These are phyloP conservation scores for Daboia siamensis DNA, from an alignment of 2,113 vertebrate species.

Conservation along the genomic window DNA sequence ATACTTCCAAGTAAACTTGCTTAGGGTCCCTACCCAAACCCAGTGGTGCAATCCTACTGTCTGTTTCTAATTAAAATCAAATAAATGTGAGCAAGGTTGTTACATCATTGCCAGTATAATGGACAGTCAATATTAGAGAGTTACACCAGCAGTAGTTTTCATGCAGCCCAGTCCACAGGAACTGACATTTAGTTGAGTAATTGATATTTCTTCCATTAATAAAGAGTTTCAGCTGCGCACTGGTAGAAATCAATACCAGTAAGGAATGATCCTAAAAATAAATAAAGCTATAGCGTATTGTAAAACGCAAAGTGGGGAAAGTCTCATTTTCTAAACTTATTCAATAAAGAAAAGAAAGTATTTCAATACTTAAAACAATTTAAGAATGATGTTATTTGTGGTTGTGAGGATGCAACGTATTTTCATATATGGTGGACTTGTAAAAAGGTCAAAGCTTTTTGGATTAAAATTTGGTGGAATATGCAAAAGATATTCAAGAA, in stretches of 20 bases:
- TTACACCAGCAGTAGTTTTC: not conserved
- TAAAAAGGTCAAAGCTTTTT: too few species aligned
- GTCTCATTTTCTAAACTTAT: not conserved
- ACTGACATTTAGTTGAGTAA: not conserved
- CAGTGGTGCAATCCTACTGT: not conserved
- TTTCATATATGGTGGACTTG: too few species aligned
- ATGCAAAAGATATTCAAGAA: too few species aligned
- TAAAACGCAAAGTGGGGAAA: not conserved
- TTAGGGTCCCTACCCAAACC: not conserved
- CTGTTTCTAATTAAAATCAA: not conserved
- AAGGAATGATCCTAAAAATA: not conserved
- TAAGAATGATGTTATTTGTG: too few species aligned
- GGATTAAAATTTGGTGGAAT: too few species aligned
- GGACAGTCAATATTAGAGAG: not conserved
- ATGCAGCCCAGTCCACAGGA: not conserved
- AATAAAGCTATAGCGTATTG: not conserved
- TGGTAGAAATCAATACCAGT: not conserved
- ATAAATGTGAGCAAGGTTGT: not conserved
- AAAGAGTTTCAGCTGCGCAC: not conserved
- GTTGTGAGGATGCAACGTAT: too few species aligned
- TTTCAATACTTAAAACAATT: too few species aligned
- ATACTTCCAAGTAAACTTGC: not conserved
- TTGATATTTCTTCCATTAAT: not conserved
- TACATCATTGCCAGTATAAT: not conserved
- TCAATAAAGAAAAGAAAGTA: not conserved